Evolutionary conservation across 2,797 vertebrate genomes (phyloP).

Genomic region (Rhinogobio ventralis): DNA sequence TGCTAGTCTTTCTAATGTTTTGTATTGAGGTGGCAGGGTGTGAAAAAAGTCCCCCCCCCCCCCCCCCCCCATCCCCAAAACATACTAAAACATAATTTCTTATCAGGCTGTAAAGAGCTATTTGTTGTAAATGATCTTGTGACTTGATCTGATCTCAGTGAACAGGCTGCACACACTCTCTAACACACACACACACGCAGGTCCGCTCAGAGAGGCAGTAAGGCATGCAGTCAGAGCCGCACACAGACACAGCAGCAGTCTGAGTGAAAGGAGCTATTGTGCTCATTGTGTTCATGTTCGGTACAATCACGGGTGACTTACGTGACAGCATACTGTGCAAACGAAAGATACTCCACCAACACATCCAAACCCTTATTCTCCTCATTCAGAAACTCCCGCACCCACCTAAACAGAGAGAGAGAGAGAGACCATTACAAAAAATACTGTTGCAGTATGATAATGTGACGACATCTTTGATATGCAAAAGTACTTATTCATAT

Average conservation of each 20-base stretch:
- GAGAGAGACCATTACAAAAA: neutral
- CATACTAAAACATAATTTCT: slow-evolving; percentile 6
- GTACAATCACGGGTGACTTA: slow-evolving; percentile 80
- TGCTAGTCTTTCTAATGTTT: neutral
- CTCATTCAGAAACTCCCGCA: slow-evolving; percentile 98
- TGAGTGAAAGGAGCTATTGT: slow-evolving; percentile 73
- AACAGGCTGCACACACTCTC: slow-evolving; percentile 66
- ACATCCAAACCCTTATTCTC: slow-evolving; percentile 97
- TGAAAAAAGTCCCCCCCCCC: neutral
- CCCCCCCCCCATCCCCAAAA: too few species aligned
- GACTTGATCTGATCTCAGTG: slow-evolving; percentile 73
- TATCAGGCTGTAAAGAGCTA: slow-evolving; percentile 21
- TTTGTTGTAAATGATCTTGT: slow-evolving; percentile 64
- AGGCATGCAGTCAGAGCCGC: slow-evolving; percentile 43
- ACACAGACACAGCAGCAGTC: slow-evolving; percentile 57
- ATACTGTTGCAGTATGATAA: neutral
- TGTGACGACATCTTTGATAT: neutral
- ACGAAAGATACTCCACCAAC: slow-evolving; percentile 97
- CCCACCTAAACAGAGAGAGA: slow-evolving; percentile 83
- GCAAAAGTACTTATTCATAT: neutral
- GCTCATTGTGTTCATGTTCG: slow-evolving; percentile 53
- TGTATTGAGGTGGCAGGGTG: neutral
- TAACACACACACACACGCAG: slow-evolving; percentile 1
- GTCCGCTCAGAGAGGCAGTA: slow-evolving; percentile 45
- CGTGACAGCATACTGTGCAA: slow-evolving; percentile 97